Percentiles rank a stretch among this genome's conserved stretches.
Conservation (phyloP, 2,797 vertebrate genomes). For the Fratercula arctica region DNA sequence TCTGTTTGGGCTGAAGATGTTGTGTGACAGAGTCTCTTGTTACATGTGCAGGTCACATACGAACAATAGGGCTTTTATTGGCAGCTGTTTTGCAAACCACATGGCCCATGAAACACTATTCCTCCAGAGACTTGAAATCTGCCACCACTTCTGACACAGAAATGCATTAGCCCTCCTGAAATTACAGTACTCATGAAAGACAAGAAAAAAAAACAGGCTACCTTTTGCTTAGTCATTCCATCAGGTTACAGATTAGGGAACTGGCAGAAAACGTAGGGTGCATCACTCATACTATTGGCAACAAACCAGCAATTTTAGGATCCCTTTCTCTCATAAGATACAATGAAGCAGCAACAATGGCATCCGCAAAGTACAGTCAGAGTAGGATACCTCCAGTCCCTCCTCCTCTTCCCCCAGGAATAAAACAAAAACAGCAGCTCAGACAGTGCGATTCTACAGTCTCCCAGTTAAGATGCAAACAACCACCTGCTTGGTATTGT, state of each 20-base stretch:
- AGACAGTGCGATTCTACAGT: neutral
- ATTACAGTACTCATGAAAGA: neutral
- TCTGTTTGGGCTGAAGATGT: neutral
- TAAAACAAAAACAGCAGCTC: neutral
- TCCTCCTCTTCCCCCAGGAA: neutral
- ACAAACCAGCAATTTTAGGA: neutral
- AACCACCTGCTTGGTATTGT: neutral
- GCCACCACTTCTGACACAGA: neutral
- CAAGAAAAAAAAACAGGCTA: neutral
- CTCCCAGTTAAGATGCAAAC: neutral
- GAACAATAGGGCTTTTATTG: neutral
- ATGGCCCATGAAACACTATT: neutral
- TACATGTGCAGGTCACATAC: neutral
- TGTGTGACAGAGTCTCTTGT: neutral
- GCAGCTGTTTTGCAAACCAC: neutral
- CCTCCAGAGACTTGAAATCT: neutral
- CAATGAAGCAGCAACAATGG: neutral
- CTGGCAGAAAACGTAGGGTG: neutral
- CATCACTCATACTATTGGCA: neutral
- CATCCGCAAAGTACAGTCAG: neutral
- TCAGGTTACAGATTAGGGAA: neutral
- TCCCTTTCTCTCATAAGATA: neutral
- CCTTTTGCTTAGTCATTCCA: neutral
- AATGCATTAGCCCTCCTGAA: neutral
- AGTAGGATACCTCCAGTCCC: neutral